A percentile compares a stretch with the other conserved stretches of the same genome.
phyloP scores from a whole-genome alignment of 2,113 vertebrate species.

The Phoenicopterus ruber region DNA sequence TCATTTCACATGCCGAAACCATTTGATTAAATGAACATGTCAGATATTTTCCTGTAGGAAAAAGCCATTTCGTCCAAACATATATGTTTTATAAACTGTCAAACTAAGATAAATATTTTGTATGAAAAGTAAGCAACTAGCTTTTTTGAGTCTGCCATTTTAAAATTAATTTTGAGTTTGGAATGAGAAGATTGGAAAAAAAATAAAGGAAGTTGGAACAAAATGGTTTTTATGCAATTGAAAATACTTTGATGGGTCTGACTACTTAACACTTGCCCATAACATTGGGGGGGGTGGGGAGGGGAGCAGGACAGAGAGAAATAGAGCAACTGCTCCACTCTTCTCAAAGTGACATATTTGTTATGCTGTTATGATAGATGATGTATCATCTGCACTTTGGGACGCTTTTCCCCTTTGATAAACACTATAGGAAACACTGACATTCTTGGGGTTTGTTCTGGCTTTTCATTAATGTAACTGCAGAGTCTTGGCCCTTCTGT shows the following conservation, averaged over 20 bases:
- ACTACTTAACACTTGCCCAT: neutral
- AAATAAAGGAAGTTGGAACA: neutral
- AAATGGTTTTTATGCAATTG: neutral
- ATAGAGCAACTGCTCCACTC: neutral
- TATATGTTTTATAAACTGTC: neutral
- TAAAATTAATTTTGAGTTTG: neutral
- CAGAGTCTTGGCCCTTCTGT: neutral
- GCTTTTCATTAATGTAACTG: neutral
- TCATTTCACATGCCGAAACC: neutral
- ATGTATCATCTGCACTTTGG: neutral
- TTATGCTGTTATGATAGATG: neutral
- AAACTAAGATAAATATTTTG: neutral
- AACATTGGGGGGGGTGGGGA: rapidly evolving
- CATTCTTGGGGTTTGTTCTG: neutral
- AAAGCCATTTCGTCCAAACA: neutral
- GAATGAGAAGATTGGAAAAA: neutral
- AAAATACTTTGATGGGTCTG: neutral
- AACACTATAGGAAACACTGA: neutral
- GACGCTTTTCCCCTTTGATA: neutral
- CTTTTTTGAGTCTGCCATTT: neutral
- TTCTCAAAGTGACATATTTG: neutral
- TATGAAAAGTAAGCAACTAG: neutral
- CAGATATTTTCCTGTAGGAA: neutral
- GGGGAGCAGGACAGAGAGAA: neutral
- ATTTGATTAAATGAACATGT: neutral